Conservation (phyloP, 2,888 invertebrate genomes). For the Cheiracanthium punctorium region DNA sequence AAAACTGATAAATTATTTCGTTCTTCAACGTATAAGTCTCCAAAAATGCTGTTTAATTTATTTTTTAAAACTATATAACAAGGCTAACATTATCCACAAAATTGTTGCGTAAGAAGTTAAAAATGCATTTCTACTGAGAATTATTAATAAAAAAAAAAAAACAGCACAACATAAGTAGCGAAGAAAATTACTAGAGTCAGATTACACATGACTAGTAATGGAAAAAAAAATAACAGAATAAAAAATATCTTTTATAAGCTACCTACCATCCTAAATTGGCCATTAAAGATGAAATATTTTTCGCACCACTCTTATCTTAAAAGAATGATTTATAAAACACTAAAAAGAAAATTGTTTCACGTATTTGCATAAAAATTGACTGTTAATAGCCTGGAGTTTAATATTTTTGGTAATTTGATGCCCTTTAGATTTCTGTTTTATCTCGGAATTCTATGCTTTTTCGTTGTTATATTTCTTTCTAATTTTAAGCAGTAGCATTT, state of each 20-base stretch:
- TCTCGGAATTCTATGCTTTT: background rate
- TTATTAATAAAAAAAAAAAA: no score
- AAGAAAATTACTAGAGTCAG: background rate
- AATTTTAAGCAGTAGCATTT: background rate
- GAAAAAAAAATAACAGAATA: background rate
- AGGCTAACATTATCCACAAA: no score
- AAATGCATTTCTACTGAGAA: no score
- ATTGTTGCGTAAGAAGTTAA: no score
- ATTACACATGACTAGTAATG: background rate
- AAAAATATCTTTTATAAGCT: no score
- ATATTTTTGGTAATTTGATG: background rate
- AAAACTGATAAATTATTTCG: no score
- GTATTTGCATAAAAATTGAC: constrained; percentile 6
- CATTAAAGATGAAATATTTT: background rate
- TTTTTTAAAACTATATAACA: no score
- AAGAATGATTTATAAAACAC: background rate
- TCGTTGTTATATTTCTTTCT: background rate
- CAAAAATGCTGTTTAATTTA: no score
- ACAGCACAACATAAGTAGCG: no score
- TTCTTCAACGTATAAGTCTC: no score
- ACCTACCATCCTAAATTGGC: background rate
- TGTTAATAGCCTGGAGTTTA: background rate
- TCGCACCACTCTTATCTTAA: background rate
- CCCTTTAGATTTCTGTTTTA: background rate
- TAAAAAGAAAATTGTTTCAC: background rate